Percentiles rank a stretch among this genome's conserved stretches.
phyloP scores from a whole-genome alignment of 1,140 invertebrate species.

The Heliconius nattereri region DNA sequence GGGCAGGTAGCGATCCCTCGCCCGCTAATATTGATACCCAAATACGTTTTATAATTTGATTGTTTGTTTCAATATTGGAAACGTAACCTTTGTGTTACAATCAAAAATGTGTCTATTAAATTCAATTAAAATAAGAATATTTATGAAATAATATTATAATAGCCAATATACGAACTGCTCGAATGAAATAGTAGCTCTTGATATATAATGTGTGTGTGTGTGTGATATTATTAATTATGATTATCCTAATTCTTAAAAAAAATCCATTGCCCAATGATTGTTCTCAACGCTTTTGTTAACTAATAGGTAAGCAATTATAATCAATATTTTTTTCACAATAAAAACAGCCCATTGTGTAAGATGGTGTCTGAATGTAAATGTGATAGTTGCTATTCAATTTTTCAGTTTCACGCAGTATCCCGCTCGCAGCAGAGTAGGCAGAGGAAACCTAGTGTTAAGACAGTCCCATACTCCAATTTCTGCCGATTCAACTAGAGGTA shows the following conservation, averaged over 20 bases:
- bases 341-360: too few relatives aligned
- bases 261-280: too few relatives aligned
- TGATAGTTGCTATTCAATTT: too few relatives aligned
- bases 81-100: neutral
- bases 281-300: too few relatives aligned
- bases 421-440: too few relatives aligned
- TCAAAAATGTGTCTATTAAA: neutral
- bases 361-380: too few relatives aligned
- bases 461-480: too few relatives aligned
- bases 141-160: neutral
- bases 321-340: too few relatives aligned
- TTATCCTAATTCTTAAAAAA: neutral
- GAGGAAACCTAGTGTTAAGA: too few relatives aligned
- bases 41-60: constrained; percentile 14
- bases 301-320: too few relatives aligned
- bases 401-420: too few relatives aligned
- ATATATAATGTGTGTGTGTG: neutral
- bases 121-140: neutral
- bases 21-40: constrained; percentile 33
- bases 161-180: neutral
- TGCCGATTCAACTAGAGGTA: too few relatives aligned
- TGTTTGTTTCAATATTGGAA: constrained; percentile 32
- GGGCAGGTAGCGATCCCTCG: constrained; percentile 68
- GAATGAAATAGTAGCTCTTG: neutral
- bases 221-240: neutral